Evolutionary conservation across 1,140 invertebrate species (phyloP), one percentile per base, ranked within the genome.

Genomic region (Apis dorsata): DNA sequence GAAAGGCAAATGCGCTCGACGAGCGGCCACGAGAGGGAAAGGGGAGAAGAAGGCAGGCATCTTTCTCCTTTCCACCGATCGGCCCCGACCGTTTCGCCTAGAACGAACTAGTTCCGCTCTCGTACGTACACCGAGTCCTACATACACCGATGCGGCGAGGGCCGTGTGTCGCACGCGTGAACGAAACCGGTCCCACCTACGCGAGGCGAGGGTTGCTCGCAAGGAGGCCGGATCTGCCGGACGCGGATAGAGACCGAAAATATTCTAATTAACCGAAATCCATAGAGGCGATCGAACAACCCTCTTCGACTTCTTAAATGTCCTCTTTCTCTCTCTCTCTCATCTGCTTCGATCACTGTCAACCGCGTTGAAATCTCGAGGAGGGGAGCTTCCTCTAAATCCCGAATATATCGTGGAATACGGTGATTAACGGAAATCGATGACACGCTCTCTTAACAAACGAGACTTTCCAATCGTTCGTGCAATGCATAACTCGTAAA

Each of bases 161-260:
- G 34, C n/a, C 59, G 49, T 57, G 49, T 57, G 76, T 70, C 86
- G 77, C 72, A 84, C 86, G 79, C 83, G 88, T 89, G 87, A 90
- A 87, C 81, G 81, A 88, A 85, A 90, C 86, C 86, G 83, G 86
- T 88, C 86, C 86, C 86, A 87, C 86, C 86, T 83, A 88, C 86
- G 77, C 77, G 34, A 55, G 19, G n/a, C 74, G 66, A 79, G 82
- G 75, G 69, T 80, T 60, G 82, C 77, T 62, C 51, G 49, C 17
- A 28, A 34, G 17, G 70, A 74, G 69, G 28, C 57, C 28, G 53
- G 19, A 69, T 79, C 28, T 72, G 44, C 68, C 82, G 85, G 62
- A 76, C 81, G 68, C 85, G 65, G 77, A 44, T 63, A 74, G 70
- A 84, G 81, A 86, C 34, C 78, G 86, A 86, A 87, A 86, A 86